Evolutionary conservation across 1,140 invertebrate species (phyloP).

Genomic region (Philotrypesis tridentata): DNA sequence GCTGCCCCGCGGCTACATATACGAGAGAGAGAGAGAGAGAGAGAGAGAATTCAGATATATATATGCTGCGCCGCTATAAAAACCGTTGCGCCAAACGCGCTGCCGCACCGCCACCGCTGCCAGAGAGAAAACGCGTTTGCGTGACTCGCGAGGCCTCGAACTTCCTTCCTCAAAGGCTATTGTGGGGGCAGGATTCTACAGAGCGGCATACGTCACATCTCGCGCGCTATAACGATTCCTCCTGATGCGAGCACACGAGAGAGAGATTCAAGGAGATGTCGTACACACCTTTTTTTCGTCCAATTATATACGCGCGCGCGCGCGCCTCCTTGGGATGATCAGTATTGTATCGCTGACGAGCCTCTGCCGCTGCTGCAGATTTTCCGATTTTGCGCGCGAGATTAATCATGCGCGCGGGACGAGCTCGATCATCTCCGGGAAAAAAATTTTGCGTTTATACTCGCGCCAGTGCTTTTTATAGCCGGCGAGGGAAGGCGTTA

Average conservation of each 20-base stretch:
- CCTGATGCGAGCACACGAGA: no score
- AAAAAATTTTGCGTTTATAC: no score
- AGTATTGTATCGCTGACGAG: not conserved
- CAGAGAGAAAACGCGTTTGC: slow-evolving; percentile 18
- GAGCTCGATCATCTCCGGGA: no score
- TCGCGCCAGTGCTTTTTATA: no score
- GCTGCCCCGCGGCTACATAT: not conserved
- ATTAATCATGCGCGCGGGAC: no score
- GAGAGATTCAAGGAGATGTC: not conserved
- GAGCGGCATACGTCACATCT: slow-evolving; percentile 7
- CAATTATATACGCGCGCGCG: not conserved
- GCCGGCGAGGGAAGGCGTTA: no score
- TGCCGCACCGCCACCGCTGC: not conserved
- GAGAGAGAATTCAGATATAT: no score
- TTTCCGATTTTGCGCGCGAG: no score
- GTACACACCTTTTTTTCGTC: not conserved
- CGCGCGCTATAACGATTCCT: no score
- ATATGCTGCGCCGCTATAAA: slow-evolving; percentile 30
- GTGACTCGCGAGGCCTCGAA: slow-evolving; percentile 61
- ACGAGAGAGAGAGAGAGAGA: no score
- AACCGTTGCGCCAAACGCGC: slow-evolving; percentile 44
- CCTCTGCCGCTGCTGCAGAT: no score
- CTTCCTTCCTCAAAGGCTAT: slow-evolving; percentile 59
- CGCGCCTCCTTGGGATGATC: no score
- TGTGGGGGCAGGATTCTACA: slow-evolving; percentile 54